Evolutionary conservation across 2,797 vertebrate species (phyloP).

Genomic region (Fratercula arctica): DNA sequence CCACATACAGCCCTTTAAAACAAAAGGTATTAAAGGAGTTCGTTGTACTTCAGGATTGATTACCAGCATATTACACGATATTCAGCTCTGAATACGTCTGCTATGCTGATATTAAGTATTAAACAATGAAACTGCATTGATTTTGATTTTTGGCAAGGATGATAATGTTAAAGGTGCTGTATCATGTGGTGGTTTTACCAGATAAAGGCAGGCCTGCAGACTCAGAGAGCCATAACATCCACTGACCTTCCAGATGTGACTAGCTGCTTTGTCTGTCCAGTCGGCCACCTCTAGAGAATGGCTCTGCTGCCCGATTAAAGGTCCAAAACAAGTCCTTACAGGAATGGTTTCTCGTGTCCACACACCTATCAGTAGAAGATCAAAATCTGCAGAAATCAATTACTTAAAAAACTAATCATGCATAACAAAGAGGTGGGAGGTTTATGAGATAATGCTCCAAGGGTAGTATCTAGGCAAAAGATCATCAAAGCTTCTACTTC

Average conservation of each 20-base stretch:
- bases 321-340: slow-evolving; percentile 94
- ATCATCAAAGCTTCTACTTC: slow-evolving; percentile 42
- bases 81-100: neutral
- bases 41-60: neutral
- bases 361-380: slow-evolving; percentile 81
- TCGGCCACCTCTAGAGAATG: slow-evolving; percentile 91
- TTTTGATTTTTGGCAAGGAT: neutral
- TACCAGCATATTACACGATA: neutral
- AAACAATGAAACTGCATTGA: neutral
- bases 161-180: neutral
- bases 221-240: neutral
- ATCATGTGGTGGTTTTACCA: neutral
- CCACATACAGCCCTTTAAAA: neutral
- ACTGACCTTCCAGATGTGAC: slow-evolving; percentile 96
- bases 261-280: slow-evolving; percentile 93
- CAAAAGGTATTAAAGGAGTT: neutral
- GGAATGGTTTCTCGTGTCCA: slow-evolving; percentile 91
- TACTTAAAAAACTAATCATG: neutral
- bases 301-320: slow-evolving; percentile 94
- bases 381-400: slow-evolving; percentile 44
- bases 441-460: neutral
- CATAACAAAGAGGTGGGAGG: neutral
- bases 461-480: slow-evolving; percentile 39
- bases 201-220: neutral
- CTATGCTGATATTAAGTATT: neutral